phyloP scores from a whole-genome alignment of 1,140 invertebrate species.

The Neodiprion lecontei region DNA sequence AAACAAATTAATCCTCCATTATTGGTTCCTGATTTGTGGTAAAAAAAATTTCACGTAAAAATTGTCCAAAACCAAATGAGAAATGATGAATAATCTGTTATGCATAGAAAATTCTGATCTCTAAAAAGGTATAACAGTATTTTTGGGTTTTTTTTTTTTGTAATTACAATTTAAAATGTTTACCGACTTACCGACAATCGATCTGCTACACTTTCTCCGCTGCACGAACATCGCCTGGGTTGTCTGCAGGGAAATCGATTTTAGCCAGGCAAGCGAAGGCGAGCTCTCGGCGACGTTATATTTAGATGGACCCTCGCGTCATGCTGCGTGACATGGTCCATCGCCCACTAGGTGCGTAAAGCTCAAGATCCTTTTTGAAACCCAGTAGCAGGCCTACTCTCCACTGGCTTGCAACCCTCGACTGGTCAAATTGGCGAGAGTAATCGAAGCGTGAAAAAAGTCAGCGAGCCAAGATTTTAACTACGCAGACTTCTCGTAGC shows the following conservation, averaged over 20 bases:
- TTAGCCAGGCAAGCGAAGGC: constrained; percentile 38
- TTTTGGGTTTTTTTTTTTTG: too few species aligned
- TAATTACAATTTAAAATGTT: neutral
- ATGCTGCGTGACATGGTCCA: constrained; percentile 1
- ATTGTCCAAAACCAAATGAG: neutral
- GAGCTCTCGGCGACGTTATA: constrained; percentile 44
- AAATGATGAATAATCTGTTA: neutral
- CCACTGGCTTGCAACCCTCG: neutral
- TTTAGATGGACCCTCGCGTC: constrained; percentile 44
- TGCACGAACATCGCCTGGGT: neutral
- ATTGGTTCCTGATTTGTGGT: neutral
- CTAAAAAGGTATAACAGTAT: too few species aligned
- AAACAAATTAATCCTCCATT: too few species aligned
- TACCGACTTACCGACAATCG: neutral
- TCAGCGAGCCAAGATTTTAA: neutral
- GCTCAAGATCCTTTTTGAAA: neutral
- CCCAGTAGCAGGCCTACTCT: neutral
- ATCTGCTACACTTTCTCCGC: neutral
- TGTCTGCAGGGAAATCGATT: constrained; percentile 35
- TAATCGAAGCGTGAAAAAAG: neutral
- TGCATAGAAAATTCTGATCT: too few species aligned
- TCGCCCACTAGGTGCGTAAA: neutral
- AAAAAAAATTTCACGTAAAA: neutral
- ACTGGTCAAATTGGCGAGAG: neutral
- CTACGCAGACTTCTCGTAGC: neutral